phyloP scores from a whole-genome alignment of 2,113 vertebrate species.

The Syrrhaptes paradoxus region DNA sequence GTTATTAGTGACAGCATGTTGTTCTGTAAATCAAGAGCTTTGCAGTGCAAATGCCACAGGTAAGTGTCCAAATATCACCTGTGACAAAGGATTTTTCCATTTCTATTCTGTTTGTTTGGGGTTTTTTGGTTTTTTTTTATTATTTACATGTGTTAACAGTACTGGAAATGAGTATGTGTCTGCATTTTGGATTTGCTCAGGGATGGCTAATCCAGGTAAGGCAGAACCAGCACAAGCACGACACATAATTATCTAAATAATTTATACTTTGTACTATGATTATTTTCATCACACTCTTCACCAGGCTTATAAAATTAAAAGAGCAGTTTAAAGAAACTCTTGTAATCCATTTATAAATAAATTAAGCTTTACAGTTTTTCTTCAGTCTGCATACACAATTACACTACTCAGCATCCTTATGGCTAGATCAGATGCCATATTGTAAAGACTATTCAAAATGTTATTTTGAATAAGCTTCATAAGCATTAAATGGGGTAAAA shows the following conservation, averaged over 20 bases:
- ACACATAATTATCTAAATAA: not conserved
- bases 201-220: not conserved
- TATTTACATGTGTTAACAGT: not conserved
- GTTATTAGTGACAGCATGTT: not conserved
- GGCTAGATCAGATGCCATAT: not conserved
- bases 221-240: not conserved
- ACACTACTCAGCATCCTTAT: not conserved
- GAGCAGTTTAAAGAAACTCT: constrained; percentile 4
- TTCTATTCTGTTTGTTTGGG: not conserved
- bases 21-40: not conserved
- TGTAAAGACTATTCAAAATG: not conserved
- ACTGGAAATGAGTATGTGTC: not conserved
- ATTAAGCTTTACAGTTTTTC: constrained; percentile 37
- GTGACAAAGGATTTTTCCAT: not conserved
- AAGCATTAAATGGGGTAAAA: constrained; percentile 26
- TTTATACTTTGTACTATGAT: not conserved
- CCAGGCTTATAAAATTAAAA: constrained; percentile 6
- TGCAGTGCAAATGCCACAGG: not conserved
- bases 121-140: not conserved
- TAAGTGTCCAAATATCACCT: not conserved
- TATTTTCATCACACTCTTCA: not conserved
- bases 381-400: not conserved
- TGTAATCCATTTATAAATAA: constrained; percentile 51
- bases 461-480: constrained; percentile 3
- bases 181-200: not conserved